Base-by-base conservation (phyloP, 2,797 vertebrate genomes). In the Eptatretus atami region DNA sequence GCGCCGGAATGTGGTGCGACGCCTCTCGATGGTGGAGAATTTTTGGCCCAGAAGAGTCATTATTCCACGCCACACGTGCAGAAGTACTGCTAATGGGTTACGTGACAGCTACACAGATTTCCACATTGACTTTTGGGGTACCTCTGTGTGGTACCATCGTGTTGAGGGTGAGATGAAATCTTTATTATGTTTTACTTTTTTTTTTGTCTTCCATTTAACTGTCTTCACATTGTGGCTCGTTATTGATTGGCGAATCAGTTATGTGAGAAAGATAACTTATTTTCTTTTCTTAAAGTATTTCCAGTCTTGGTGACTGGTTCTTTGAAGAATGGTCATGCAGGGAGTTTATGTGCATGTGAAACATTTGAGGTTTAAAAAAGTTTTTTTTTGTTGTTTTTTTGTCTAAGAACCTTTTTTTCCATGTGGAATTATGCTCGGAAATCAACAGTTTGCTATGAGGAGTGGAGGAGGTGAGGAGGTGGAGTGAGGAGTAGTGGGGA, bases 81-180 rank as follows among this genome's bases (percentile, higher is more conserved):
- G 71, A 92, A 92, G 67, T 90, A 86, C 68, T 93, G 86, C 68
- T 92, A 53, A 82, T 93, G 84, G 82, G 84, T 1, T 87, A 60
- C 80, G 82, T 65, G 86, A 88, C 71, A 87, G 86, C 70, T 92
- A 86, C 74, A 87, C 83, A 65, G 86, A 93, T 71, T 92, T 92
- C 71, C 85, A 87, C 70, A 84, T 93, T 65, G 84, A 83, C 71
- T 88, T 85, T 70, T 86, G 84, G n/a, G 84, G 86, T n/a, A 92
- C 84, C 13, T 93, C 84, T 1, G 86, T 85, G 2, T 92, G 86
- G 86, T 86, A 84, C 68, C 86, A 92, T 67, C 81, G n/a, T 93
- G 44, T 76, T 93, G 57, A 76, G 78, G 79, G 86, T 92, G 70
- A 74, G 76, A 25, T n/a, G 2, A 13, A 53, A 24, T 15, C 11